These are phyloP conservation scores for Eonycteris spelaea DNA, from an alignment of 2,113 vertebrate genomes.

Conservation along the genomic window DNA sequence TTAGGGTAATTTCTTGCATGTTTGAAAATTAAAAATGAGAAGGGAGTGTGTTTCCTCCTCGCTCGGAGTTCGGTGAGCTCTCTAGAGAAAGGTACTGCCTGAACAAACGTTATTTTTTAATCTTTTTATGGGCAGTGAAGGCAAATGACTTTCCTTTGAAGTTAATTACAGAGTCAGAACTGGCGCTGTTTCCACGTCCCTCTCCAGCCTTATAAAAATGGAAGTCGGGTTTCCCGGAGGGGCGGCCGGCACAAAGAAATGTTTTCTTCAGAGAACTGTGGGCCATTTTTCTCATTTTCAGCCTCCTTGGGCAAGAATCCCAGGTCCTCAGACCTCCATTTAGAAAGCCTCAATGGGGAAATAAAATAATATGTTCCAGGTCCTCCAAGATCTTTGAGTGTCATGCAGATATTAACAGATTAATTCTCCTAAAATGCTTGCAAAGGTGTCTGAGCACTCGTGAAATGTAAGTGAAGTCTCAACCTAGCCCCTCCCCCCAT, in stretches of 20 bases:
- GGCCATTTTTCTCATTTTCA: constrained; percentile 30
- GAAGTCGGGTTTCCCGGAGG: constrained; percentile 62
- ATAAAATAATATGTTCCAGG: constrained; percentile 39
- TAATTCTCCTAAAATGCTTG: constrained; percentile 61
- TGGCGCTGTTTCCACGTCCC: constrained; percentile 47
- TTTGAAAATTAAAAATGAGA: constrained; percentile 9
- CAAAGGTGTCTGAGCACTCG: constrained; percentile 46
- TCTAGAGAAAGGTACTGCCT: constrained; percentile 19
- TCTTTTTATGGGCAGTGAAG: constrained; percentile 41
- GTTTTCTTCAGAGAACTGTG: neutral
- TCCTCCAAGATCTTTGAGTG: constrained; percentile 53
- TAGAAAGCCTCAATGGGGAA: constrained; percentile 43
- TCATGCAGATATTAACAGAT: constrained; percentile 63
- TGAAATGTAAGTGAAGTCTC: constrained; percentile 62
- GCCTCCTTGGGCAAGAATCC: constrained; percentile 30
- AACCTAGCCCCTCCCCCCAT: neutral
- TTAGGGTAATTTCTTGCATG: neutral
- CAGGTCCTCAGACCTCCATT: constrained; percentile 43
- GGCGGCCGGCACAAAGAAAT: constrained; percentile 22
- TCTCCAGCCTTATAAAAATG: constrained; percentile 59
- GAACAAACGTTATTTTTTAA: constrained; percentile 65
- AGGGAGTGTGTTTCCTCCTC: neutral
- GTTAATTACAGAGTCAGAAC: constrained; percentile 70
- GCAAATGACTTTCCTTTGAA: constrained; percentile 54
- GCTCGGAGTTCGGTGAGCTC: neutral